Percentiles rank a stretch among this genome's conserved stretches.
These are phyloP conservation scores for Astreopora myriophthalma DNA, from an alignment of 64 coral and sea anemone genomes.

Conservation along the genomic window DNA sequence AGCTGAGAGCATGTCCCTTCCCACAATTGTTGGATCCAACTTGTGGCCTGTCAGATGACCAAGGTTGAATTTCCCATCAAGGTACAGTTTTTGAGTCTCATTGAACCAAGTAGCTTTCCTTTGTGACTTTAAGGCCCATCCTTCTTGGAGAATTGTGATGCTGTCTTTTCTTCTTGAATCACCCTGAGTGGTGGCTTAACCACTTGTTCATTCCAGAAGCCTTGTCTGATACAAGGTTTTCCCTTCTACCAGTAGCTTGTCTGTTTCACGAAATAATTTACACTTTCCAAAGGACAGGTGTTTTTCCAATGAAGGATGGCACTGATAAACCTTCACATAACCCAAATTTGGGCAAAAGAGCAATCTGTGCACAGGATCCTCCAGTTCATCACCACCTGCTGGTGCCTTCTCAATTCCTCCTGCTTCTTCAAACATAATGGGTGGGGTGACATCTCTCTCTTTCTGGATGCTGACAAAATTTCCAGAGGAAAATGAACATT, in stretches of 20 bases:
- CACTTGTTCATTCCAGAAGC: neutral
- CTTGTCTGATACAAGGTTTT: constrained; percentile 6
- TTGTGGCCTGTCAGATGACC: too few species aligned
- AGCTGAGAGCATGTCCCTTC: too few species aligned
- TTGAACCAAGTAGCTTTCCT: neutral
- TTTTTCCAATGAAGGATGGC: neutral
- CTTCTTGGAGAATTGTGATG: neutral
- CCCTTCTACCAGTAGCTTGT: neutral
- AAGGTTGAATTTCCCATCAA: too few species aligned
- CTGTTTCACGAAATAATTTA: neutral
- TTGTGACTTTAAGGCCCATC: constrained; percentile 1
- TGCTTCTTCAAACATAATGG: neutral
- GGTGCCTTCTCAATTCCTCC: neutral
- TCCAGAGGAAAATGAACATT: neutral
- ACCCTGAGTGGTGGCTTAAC: neutral
- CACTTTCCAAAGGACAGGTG: constrained; percentile 15
- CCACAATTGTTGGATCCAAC: too few species aligned
- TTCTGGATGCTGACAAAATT: neutral
- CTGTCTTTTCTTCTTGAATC: neutral
- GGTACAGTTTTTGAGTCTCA: too few species aligned
- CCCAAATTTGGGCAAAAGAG: neutral
- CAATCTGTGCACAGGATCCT: neutral
- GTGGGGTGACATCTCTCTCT: neutral
- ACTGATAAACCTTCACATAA: neutral
- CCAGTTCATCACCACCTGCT: neutral